Conservation (phyloP, 2,888 invertebrate genomes). For the Drosophila atripex region DNA sequence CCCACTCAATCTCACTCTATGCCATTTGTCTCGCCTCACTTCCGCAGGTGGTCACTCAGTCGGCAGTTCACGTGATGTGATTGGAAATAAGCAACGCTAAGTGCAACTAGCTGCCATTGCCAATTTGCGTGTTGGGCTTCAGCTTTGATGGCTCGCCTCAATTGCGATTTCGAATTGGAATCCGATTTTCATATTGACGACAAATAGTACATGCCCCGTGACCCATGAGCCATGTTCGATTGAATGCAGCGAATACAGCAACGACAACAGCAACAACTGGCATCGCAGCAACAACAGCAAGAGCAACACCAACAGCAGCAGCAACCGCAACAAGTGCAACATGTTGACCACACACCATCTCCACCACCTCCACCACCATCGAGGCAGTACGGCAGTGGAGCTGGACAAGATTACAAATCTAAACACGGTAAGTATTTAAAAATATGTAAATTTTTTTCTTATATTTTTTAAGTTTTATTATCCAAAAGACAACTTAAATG, state of each 20-base stretch:
- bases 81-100: conserved; percentile 58
- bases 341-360: conserved; percentile 84
- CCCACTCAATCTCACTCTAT: conserved; percentile 20
- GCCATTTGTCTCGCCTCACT: conserved; percentile 18
- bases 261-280: conserved; percentile 14
- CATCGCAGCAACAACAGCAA: conserved; percentile 15
- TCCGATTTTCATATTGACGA: conserved; percentile 32
- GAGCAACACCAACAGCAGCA: conserved; percentile 10
- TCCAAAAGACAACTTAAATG: not conserved
- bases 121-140: conserved; percentile 39
- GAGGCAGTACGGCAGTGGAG: conserved; percentile 82
- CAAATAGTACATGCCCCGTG: conserved; percentile 11
- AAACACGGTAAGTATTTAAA: conserved; percentile 79
- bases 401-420: conserved; percentile 83
- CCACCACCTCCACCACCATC: conserved; percentile 83
- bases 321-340: conserved; percentile 55
- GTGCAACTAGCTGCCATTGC: conserved; percentile 58
- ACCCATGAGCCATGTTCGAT: conserved; percentile 55
- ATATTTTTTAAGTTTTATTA: no score
- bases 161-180: not conserved
- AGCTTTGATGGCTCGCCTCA: conserved; percentile 59
- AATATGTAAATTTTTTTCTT: no score
- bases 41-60: conserved; percentile 52
- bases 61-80: conserved; percentile 56
- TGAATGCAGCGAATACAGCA: conserved; percentile 38